These are phyloP conservation scores for Xylocopa sonorina DNA, from an alignment of 1,140 invertebrate genomes.

Conservation along the genomic window DNA sequence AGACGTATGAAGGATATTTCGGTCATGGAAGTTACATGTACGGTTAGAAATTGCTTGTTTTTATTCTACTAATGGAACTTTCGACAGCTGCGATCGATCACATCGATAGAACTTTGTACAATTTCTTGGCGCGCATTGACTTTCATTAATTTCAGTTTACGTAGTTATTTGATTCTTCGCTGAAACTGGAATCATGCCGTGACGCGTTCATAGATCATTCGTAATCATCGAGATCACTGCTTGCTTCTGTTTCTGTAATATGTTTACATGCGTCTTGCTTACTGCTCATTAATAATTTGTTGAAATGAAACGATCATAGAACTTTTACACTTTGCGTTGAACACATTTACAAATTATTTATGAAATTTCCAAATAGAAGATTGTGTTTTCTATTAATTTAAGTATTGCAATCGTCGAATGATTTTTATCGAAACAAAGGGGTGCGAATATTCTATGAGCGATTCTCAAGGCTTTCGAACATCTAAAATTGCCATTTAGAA, in stretches of 20 bases:
- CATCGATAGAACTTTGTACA: too few relatives aligned
- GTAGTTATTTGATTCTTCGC: too few relatives aligned
- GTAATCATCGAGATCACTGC: not conserved
- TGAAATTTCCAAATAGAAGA: constrained; percentile 21
- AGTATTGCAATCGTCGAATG: too few relatives aligned
- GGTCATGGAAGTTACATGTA: too few relatives aligned
- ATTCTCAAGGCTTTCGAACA: not conserved
- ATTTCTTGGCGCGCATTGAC: not conserved
- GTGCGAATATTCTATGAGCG: constrained; percentile 21
- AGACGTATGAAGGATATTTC: too few relatives aligned
- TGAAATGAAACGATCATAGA: not conserved
- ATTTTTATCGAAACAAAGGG: not conserved
- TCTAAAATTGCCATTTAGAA: not conserved
- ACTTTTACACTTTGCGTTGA: too few relatives aligned
- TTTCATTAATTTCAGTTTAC: not conserved
- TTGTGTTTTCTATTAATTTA: not conserved
- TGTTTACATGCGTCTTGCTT: not conserved
- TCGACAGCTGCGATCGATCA: too few relatives aligned
- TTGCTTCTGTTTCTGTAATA: not conserved
- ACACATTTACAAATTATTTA: too few relatives aligned
- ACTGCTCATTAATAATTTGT: not conserved
- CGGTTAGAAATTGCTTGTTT: too few relatives aligned
- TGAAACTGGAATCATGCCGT: not conserved
- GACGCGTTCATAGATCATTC: not conserved
- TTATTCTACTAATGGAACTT: too few relatives aligned